phyloP scores from a whole-genome alignment of 2,113 vertebrate genomes.

The Ahaetulla prasina region DNA sequence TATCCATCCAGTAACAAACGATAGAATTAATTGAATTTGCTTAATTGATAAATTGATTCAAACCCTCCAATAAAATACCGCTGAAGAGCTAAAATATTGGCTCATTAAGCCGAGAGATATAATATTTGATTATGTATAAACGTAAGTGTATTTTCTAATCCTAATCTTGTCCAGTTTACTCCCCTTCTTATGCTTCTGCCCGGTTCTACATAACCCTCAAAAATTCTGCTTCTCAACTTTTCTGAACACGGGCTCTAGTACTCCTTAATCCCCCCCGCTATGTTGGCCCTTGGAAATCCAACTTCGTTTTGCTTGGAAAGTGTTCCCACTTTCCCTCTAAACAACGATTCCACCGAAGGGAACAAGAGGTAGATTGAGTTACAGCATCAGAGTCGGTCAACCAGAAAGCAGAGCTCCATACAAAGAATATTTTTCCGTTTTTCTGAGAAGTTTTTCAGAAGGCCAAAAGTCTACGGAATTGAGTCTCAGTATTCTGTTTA shows the following conservation, averaged over 20 bases:
- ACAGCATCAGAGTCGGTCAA: conserved; percentile 3
- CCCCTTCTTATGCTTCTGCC: neutral
- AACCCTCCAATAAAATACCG: neutral
- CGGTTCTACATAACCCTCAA: neutral
- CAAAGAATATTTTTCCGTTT: neutral
- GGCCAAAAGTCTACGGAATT: neutral
- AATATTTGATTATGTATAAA: conserved; percentile 22
- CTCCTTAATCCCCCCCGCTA: neutral
- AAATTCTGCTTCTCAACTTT: conserved; percentile 24
- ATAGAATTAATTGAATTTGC: neutral
- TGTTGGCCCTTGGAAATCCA: neutral
- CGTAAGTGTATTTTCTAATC: conserved; percentile 18
- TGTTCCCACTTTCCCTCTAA: neutral
- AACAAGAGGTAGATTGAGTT: neutral
- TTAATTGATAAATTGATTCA: neutral
- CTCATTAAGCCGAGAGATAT: neutral
- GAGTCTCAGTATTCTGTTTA: neutral
- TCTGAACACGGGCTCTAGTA: conserved; percentile 9
- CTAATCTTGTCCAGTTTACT: conserved; percentile 10
- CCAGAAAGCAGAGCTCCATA: conserved; percentile 4
- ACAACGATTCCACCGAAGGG: neutral
- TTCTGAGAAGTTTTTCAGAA: neutral
- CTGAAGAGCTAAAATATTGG: conserved; percentile 18
- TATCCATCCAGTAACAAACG: neutral
- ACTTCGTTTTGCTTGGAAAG: neutral